A percentile compares a stretch with the other conserved stretches of the same genome.
phyloP scores from a whole-genome alignment of 2,797 vertebrate genomes.

The Jordanella pulchra region DNA sequence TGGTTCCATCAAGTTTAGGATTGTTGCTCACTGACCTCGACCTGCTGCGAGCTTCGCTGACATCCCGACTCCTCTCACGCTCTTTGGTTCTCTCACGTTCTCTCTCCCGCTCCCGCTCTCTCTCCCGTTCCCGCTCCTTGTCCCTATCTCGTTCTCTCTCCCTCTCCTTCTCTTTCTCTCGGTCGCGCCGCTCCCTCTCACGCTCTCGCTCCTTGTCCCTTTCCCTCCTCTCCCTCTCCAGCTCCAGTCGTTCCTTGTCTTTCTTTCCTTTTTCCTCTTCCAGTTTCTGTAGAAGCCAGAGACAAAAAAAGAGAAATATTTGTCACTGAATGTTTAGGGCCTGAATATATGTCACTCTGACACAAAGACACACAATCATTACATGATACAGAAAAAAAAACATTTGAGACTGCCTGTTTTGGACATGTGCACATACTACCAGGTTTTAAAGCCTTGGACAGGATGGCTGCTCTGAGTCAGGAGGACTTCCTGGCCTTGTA shows the following conservation, averaged over 20 bases:
- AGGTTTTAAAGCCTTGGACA: constrained; percentile 60
- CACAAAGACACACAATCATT: constrained; percentile 73
- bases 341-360: constrained; percentile 41
- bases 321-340: constrained; percentile 25
- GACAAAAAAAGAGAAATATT: constrained; percentile 40
- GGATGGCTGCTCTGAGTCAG: constrained; percentile 55
- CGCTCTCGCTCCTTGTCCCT: constrained; percentile 81
- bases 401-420: constrained; percentile 50
- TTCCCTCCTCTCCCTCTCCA: constrained; percentile 87
- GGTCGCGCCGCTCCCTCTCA: constrained; percentile 84
- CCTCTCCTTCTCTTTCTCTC: constrained; percentile 65
- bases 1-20: not conserved
- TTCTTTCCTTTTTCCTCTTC: constrained; percentile 98
- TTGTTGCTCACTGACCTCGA: constrained; percentile 81
- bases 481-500: constrained; percentile 55
- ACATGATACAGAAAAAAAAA: constrained; percentile 38
- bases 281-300: constrained; percentile 91
- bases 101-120: constrained; percentile 62
- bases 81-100: constrained; percentile 69
- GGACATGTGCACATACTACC: constrained; percentile 70
- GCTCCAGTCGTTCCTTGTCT: constrained; percentile 92
- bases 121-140: constrained; percentile 65
- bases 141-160: constrained; percentile 70
- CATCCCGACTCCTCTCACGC: constrained; percentile 71
- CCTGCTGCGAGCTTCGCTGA: constrained; percentile 85